phyloP scores from a whole-genome alignment of 64 coral and sea anemone species.

The Porites lutea region DNA sequence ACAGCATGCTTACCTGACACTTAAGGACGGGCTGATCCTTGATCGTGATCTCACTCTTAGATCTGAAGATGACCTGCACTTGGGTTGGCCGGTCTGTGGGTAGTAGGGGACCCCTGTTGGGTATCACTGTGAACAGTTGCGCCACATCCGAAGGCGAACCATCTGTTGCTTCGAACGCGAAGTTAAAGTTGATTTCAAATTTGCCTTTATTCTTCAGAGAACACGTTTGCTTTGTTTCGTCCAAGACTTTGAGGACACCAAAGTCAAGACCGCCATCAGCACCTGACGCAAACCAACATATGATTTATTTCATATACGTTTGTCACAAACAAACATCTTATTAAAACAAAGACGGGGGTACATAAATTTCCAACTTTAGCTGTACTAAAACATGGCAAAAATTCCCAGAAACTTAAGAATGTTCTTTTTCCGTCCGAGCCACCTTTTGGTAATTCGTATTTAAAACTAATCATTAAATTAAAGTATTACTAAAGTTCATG shows the following conservation, averaged over 20 bases:
- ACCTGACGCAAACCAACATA: slow-evolving; percentile 48
- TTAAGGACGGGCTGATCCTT: slow-evolving; percentile 90
- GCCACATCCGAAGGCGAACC: slow-evolving; percentile 74
- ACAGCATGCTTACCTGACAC: slow-evolving; percentile 76
- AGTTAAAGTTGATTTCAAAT: slow-evolving; percentile 98
- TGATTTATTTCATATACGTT: neutral
- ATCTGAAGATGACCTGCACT: slow-evolving; percentile 94
- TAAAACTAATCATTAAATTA: too few species aligned
- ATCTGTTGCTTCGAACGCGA: slow-evolving; percentile 80
- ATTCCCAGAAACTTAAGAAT: too few species aligned
- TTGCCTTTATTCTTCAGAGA: slow-evolving; percentile 96
- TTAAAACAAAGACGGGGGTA: too few species aligned
- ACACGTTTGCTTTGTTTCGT: slow-evolving; percentile 92
- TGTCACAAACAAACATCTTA: too few species aligned
- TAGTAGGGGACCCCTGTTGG: slow-evolving; percentile 79
- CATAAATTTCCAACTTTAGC: too few species aligned
- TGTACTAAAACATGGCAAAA: too few species aligned
- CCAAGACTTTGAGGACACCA: slow-evolving; percentile 88
- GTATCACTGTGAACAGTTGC: slow-evolving; percentile 87
- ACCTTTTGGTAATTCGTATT: too few species aligned
- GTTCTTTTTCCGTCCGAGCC: too few species aligned
- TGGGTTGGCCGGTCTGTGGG: slow-evolving; percentile 92
- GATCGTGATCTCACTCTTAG: slow-evolving; percentile 89
- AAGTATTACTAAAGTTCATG: too few species aligned
- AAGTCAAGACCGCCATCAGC: slow-evolving; percentile 93